A percentile compares a stretch with the other conserved stretches of the same genome.
Conservation (phyloP, 2,113 vertebrate genomes). For the Chaetodon trifascialis region DNA sequence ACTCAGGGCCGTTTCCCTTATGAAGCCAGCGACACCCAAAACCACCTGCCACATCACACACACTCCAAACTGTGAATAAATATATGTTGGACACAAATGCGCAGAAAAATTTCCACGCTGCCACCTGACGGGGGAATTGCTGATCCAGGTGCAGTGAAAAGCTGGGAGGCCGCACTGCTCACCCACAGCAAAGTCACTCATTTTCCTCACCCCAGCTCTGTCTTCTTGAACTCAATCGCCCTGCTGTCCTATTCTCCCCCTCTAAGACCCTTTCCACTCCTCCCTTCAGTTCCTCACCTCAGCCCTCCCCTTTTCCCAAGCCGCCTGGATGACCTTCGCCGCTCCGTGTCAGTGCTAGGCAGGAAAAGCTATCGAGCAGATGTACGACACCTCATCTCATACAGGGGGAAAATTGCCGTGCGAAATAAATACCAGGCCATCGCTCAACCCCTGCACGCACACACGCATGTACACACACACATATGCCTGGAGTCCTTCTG, state of each 20-base stretch:
- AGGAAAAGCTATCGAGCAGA: conserved; percentile 81
- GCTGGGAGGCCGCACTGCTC: conserved; percentile 28
- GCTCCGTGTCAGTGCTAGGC: conserved; percentile 48
- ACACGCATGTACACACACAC: background rate
- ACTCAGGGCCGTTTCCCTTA: conserved; percentile 41
- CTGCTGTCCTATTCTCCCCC: conserved; percentile 16
- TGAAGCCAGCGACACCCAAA: conserved; percentile 68
- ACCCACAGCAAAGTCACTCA: conserved; percentile 36
- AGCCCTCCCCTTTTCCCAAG: conserved; percentile 46
- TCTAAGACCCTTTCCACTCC: conserved; percentile 26
- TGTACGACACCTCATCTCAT: conserved; percentile 81
- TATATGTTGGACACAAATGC: conserved; percentile 34
- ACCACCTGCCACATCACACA: conserved; percentile 67
- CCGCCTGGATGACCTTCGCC: conserved; percentile 68
- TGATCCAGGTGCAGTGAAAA: conserved; percentile 62
- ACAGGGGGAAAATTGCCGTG: conserved; percentile 69
- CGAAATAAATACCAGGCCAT: conserved; percentile 78
- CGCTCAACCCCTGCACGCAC: conserved; percentile 42
- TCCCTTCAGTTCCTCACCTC: conserved; percentile 50
- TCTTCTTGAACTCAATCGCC: conserved; percentile 45
- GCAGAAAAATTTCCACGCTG: conserved; percentile 23
- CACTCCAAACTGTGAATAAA: conserved; percentile 44
- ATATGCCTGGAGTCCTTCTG: conserved; percentile 21
- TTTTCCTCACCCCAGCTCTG: conserved; percentile 41
- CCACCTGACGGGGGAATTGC: conserved; percentile 52